Percentiles rank a stretch among this genome's conserved stretches.
Conservation (phyloP, 2,113 vertebrate species). For the Colaptes auratus region DNA sequence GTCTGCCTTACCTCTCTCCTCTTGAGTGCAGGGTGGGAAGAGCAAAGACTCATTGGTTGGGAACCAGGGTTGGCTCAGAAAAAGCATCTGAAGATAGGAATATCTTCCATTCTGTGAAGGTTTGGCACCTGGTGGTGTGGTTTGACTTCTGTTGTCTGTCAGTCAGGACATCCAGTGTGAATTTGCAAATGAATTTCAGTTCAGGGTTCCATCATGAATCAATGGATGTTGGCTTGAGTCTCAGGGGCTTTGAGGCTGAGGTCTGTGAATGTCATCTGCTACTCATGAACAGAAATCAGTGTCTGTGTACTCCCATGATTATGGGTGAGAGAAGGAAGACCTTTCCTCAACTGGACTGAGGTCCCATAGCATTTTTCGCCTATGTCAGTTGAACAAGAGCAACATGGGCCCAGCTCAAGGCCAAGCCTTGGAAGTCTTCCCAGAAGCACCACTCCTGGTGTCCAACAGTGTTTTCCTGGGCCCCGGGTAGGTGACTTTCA, state of each 20-base stretch:
- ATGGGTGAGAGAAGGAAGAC: background rate
- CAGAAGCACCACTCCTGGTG: background rate
- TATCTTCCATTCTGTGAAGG: background rate
- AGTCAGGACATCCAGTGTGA: background rate
- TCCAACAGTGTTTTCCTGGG: background rate
- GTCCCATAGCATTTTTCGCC: background rate
- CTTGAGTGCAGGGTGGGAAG: accelerated
- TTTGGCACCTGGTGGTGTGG: background rate
- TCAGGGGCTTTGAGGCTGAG: background rate
- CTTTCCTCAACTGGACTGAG: accelerated
- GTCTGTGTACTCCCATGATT: background rate
- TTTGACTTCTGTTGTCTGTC: background rate
- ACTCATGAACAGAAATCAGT: accelerated
- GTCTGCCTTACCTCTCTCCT: background rate
- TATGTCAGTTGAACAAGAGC: background rate
- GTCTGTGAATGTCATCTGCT: background rate
- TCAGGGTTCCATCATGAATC: background rate
- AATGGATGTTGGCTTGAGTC: background rate
- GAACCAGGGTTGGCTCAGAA: background rate
- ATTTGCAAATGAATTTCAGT: background rate
- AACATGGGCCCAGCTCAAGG: background rate
- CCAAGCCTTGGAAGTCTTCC: background rate
- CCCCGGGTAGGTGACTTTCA: accelerated
- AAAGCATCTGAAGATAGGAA: background rate
- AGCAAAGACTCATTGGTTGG: background rate